A percentile compares a stretch with the other conserved stretches of the same genome.
Conservation (phyloP, 2,113 vertebrate genomes). For the Hypocryptadius cinnamomeus region DNA sequence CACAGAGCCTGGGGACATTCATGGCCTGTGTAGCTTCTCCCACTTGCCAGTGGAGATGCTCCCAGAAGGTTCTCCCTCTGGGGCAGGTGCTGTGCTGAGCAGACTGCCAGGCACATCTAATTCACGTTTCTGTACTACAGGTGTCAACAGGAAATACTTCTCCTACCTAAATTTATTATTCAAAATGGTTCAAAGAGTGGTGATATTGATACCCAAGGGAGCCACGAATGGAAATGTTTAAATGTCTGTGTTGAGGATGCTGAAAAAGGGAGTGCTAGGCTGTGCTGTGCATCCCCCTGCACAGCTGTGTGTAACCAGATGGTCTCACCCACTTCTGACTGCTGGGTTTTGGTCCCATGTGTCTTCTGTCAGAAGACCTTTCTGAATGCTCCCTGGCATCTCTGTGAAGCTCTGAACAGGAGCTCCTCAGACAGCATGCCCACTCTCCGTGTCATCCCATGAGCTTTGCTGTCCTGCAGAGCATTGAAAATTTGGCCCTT, state of each 20-base stretch:
- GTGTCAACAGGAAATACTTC: background rate
- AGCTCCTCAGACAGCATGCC: background rate
- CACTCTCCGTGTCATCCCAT: background rate
- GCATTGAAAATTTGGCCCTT: background rate
- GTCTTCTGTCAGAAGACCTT: background rate
- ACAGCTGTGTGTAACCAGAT: background rate
- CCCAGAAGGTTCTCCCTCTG: background rate
- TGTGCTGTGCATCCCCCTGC: background rate
- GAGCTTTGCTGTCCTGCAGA: background rate
- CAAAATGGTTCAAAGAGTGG: background rate
- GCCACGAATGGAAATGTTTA: background rate
- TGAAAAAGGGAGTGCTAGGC: background rate
- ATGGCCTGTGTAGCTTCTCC: background rate
- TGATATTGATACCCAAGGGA: background rate
- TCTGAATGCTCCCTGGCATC: background rate
- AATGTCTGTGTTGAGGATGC: background rate
- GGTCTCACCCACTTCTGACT: background rate
- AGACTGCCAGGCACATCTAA: background rate
- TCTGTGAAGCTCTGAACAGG: background rate
- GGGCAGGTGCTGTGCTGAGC: background rate
- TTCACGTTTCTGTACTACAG: background rate
- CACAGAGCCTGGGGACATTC: fast-evolving
- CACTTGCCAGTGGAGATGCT: background rate
- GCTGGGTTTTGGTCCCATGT: background rate
- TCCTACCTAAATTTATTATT: background rate